Conservation (phyloP, 2,888 invertebrate genomes). For the Sepioteuthis lessoniana region DNA sequence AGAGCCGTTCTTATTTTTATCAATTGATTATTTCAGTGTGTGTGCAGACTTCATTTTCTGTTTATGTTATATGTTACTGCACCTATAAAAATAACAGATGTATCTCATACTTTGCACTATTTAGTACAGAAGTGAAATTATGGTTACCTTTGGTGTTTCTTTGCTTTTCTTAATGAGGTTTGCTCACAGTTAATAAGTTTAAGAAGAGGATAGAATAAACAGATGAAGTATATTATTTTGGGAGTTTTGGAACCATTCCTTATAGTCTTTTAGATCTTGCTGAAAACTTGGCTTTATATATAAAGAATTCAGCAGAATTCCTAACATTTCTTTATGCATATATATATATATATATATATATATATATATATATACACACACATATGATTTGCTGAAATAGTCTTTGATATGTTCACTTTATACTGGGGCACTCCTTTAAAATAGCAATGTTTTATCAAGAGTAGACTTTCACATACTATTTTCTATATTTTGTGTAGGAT, state of each 20-base stretch:
- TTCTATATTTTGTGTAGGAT: background rate
- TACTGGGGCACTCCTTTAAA: background rate
- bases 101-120: background rate
- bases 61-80: background rate
- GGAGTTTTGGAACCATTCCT: background rate
- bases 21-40: too few relatives aligned
- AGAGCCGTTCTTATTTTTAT: too few relatives aligned
- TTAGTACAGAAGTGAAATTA: background rate
- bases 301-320: background rate
- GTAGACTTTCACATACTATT: background rate
- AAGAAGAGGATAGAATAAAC: background rate
- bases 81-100: background rate
- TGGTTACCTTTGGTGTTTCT: background rate
- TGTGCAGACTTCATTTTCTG: too few relatives aligned
- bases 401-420: background rate
- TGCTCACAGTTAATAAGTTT: background rate
- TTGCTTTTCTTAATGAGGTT: background rate
- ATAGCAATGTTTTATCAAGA: background rate
- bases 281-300: background rate
- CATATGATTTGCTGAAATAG: background rate
- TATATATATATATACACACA: conserved; percentile 16
- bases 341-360: conserved; percentile 19
- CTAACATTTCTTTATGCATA: background rate
- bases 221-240: background rate
- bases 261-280: too few relatives aligned